Evolutionary conservation across 2,888 invertebrate species (phyloP), one percentile per base, ranked within the genome.

Genomic region (Chrysodeixis includens): DNA sequence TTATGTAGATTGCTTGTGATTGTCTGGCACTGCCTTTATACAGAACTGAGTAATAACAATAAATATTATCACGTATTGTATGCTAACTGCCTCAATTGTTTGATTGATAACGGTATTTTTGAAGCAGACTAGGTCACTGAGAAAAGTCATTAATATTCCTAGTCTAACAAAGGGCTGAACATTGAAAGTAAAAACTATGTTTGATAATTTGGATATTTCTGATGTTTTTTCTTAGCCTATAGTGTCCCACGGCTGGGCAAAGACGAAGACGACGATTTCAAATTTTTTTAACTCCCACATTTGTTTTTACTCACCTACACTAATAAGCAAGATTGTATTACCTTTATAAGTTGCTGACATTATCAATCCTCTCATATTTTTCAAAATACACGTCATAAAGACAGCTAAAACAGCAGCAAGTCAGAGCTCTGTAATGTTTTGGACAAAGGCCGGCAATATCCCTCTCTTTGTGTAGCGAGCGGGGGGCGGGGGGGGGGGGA

Each of bases 401-500:
- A 10, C 20, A 49, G 40, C n/a, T 40, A 7, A 22, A 12, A 14
- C 14, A 22, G 22, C 5, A 10, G 51, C 32, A 53, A n/a, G 10
- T 20, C 54, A 32, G 35, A 57, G 22, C 18, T 40, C 59, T 26
- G 30, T 30, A 20, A 22, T 52, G 49, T 46, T 55, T 49, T 35
- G 40, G 52, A 53, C 66, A 71, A 62, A 73, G 30, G 66, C 7
- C 32, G 51, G 46, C 57, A 46, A 51, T 71, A 51, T 53, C 55
- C 32, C 56, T 32, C 32, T 49, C 63, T 66, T 66, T 59, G 51
- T 55, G 40, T 56, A 44, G 46, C 30, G n/a, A 18, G 62, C 44
- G 10, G 40, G 22, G 51, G 49, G 8, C 7, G 49, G 62, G 26
- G 51, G 14, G 46, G 26, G 52, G 51, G 12, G 22, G 52, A 51